These are phyloP conservation scores for Drosophila subpulchrella DNA, from an alignment of 1,140 invertebrate genomes.

Conservation along the genomic window DNA sequence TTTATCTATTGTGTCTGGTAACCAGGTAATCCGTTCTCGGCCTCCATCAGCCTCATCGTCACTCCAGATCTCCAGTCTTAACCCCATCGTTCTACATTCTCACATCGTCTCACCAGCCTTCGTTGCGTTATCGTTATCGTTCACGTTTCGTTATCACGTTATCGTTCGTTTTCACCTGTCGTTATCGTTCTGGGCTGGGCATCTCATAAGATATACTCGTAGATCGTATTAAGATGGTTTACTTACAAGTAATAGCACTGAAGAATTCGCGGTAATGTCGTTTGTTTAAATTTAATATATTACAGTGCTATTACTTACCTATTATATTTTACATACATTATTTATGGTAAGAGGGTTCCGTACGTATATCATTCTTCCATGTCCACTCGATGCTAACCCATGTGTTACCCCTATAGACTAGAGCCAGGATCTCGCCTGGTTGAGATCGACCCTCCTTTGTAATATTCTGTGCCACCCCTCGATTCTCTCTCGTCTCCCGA, in stretches of 20 bases:
- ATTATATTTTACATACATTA: conserved; percentile 18
- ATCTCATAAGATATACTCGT: conserved; percentile 11
- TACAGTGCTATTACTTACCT: conserved; percentile 1
- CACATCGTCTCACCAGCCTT: conserved; percentile 48
- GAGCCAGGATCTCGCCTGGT: conserved; percentile 29
- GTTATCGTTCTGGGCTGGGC: conserved; percentile 41
- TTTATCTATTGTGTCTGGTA: conserved; percentile 56
- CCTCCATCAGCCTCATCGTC: conserved; percentile 50
- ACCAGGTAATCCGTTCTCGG: conserved; percentile 71
- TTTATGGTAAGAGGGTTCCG: conserved; percentile 12
- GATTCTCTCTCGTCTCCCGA: conserved; percentile 20
- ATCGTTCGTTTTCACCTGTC: conserved; percentile 50
- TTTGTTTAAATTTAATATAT: not conserved
- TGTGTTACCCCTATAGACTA: conserved; percentile 24
- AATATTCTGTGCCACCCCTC: conserved; percentile 24
- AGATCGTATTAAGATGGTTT: conserved; percentile 12
- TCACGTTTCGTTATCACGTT: conserved; percentile 57
- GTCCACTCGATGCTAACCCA: conserved; percentile 45
- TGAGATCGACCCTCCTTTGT: conserved; percentile 20
- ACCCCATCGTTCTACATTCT: conserved; percentile 38
- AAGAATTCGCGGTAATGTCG: not conserved
- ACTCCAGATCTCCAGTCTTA: conserved; percentile 42
- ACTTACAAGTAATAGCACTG: not conserved
- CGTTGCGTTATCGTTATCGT: conserved; percentile 70
- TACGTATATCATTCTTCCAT: conserved; percentile 50